Evolutionary conservation across 1,140 invertebrate species (phyloP), one percentile per base, ranked within the genome.

Genomic region (Saccostrea glomerata): DNA sequence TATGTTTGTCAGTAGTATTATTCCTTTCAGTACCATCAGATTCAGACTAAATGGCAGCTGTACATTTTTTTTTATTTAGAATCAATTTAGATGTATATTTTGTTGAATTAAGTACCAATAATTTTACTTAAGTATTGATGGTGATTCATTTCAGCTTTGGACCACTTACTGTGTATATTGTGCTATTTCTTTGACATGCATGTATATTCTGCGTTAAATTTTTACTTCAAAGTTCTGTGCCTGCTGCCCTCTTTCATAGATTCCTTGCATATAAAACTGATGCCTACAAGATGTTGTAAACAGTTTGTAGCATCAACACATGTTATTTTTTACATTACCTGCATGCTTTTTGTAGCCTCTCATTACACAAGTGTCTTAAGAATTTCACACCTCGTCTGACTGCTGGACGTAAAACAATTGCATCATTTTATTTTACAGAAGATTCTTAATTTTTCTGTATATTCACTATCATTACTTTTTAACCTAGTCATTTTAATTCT

Each of bases 11-110:
- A 6, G 15, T 47, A 47, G 47, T 47, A 63, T 63, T 63, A 20
- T 20, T 63, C 58, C 6, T 63, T n/a, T 20, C 58, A 63, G 15
- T 17, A 63, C 15, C n/a, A 30, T 77, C 70, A 30, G 25, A 36
- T 77, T 36, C 30, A 30, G 13, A 77, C 70, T 36, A 30, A 77
- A 77, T 77, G 70, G 70, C 70, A 77, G 70, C 70, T 77, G 70
- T 77, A n/a, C n/a, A 36, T 23, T 11, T 9, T 60, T 60, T 1
- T 47, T 13, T 73, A 1, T 36, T 30, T 4, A 30, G 23, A 77
- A 77, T 36, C 9, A 9, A 47, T 47, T 47, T 47, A 47, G 5
- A 47, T 47, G 47, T 47, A 47, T 47, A 47, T 47, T 7, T 47
- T 77, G 70, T 73, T 30, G 70, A 73, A 11, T 73, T 30, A 30